Evolutionary conservation across 1,140 invertebrate species (phyloP), one percentile per base, ranked within the genome.

Genomic region (Dysdera silvatica): DNA sequence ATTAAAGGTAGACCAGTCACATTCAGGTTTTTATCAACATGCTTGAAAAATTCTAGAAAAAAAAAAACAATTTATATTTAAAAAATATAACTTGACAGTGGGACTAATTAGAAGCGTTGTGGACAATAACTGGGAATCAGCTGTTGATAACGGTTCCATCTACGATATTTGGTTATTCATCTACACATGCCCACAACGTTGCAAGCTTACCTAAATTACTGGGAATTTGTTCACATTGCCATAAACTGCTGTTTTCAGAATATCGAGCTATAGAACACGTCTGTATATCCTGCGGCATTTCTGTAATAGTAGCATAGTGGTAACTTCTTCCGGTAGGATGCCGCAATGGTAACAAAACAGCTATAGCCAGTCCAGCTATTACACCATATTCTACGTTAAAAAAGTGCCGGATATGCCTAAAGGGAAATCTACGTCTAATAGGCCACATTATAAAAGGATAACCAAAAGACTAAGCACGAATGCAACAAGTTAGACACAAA

Each of bases 221-320:
- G 7, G 43, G 35, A 16, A 62, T 31, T 35, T 16, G 2, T 29
- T 47, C 16, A 12, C 52, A 45, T n/a, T 60, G 53, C 23, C 56
- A 53, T 20, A 55, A 29, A 45, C 48, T 58, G 20, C 45, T 61
- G 29, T 61, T 45, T 24, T 29, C 43, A n/a, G 49, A 20, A 4
- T 40, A 16, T 23, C 51, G 51, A 29, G 37, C 52, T 12, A 63
- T 53, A 32, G 56, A 49, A 47, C 62, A 61, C 53, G 58, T 61
- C 43, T 61, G 43, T n/a, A 65, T 26, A 58, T 65, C 63, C 47
- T 60, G 51, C 49, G 54, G 53, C 56, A 65, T 43, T 58, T 68
- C 58, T 35, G 37, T 40, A 10, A 55, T 33, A 20, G 10, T 49
- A 47, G 61, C 35, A 54, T 65, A 68, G 12, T 10, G 1, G 41